Conservation (phyloP, 64 coral and sea anemone genomes). For the Montipora capricornis region DNA sequence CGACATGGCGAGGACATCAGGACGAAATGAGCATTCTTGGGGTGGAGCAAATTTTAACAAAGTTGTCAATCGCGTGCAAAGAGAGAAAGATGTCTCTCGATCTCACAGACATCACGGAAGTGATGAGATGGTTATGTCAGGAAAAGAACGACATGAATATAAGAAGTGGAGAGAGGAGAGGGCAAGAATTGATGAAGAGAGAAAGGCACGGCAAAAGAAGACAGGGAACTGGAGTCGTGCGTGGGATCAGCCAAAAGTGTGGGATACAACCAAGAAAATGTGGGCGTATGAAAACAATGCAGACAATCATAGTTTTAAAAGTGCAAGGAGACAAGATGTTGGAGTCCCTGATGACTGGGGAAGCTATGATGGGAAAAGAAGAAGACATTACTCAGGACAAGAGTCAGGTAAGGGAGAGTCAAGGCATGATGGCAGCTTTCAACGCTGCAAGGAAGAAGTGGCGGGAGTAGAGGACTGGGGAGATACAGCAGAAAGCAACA, state of each 20-base stretch:
- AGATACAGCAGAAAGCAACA: background rate
- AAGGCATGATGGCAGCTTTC: background rate
- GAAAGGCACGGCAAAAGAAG: slow-evolving; percentile 76
- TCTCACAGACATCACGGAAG: slow-evolving; percentile 1
- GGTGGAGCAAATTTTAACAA: slow-evolving; percentile 81
- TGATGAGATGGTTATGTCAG: slow-evolving; percentile 79
- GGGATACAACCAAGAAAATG: slow-evolving; percentile 15
- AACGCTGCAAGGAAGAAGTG: background rate
- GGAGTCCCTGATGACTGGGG: slow-evolving; percentile 46
- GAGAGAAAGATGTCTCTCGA: slow-evolving; percentile 14
- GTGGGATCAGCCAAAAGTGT: slow-evolving; percentile 80
- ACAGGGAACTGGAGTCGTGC: slow-evolving; percentile 78
- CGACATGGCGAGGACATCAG: slow-evolving; percentile 78
- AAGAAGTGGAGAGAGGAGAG: slow-evolving; percentile 85
- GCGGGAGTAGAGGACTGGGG: background rate
- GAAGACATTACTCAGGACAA: background rate
- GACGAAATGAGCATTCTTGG: slow-evolving; percentile 83
- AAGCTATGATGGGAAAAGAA: background rate
- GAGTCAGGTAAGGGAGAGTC: background rate
- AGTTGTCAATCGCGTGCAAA: slow-evolving; percentile 69
- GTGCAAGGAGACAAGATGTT: slow-evolving; percentile 5
- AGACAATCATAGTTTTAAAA: slow-evolving; percentile 9
- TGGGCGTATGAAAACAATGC: slow-evolving; percentile 18
- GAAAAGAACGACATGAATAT: slow-evolving; percentile 78
- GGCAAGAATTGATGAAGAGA: slow-evolving; percentile 69